These are phyloP conservation scores for Hydropotes inermis DNA, from an alignment of 2,113 vertebrate genomes.

Conservation along the genomic window DNA sequence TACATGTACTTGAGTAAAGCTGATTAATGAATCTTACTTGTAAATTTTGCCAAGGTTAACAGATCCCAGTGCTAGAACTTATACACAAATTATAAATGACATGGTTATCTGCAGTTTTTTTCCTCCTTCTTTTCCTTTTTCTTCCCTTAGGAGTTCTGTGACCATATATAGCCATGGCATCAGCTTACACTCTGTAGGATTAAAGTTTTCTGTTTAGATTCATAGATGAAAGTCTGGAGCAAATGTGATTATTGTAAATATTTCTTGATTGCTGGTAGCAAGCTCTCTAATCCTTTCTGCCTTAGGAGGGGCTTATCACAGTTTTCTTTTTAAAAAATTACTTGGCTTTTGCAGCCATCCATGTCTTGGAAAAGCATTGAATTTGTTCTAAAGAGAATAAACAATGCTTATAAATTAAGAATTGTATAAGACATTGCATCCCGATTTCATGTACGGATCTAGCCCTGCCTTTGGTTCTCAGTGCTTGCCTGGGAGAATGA, in stretches of 20 bases:
- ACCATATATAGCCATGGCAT: conserved; percentile 81
- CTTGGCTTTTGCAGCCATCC: background rate
- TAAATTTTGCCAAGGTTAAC: conserved; percentile 73
- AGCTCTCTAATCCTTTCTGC: conserved; percentile 45
- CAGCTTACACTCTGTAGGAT: conserved; percentile 69
- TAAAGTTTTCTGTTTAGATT: conserved; percentile 81
- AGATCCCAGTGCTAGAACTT: conserved; percentile 49
- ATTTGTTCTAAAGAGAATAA: conserved; percentile 16
- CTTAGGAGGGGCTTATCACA: conserved; percentile 54
- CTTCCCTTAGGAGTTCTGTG: conserved; percentile 68
- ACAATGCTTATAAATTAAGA: conserved; percentile 24
- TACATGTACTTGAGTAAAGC: conserved; percentile 53
- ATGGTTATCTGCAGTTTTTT: conserved; percentile 50
- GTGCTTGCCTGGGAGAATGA: background rate
- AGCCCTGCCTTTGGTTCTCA: background rate
- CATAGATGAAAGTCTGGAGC: conserved; percentile 71
- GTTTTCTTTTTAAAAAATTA: conserved; percentile 49
- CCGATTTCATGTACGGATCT: background rate
- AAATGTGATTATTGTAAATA: conserved; percentile 78
- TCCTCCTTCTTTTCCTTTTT: background rate
- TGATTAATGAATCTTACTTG: conserved; percentile 55
- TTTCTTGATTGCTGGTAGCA: conserved; percentile 76
- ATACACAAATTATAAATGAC: conserved; percentile 52
- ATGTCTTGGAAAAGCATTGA: background rate
- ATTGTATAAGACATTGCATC: background rate